phyloP scores from a whole-genome alignment of 2,113 vertebrate species.

The Mesoclemmys tuberculata region DNA sequence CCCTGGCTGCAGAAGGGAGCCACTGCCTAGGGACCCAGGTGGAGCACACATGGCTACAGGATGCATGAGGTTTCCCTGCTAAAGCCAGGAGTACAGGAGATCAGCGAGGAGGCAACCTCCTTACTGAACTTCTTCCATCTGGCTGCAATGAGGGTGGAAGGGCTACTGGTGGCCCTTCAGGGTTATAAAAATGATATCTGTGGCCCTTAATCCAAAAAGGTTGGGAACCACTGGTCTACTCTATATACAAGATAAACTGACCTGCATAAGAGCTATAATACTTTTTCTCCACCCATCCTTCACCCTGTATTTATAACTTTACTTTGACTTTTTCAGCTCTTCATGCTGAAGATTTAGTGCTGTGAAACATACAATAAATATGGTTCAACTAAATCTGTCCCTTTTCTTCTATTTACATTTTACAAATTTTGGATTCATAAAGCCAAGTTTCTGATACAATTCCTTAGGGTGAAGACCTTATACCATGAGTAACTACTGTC shows the following conservation, averaged over 20 bases:
- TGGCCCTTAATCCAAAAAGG: too few relatives aligned
- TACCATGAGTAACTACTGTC: not conserved
- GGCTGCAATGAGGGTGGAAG: too few relatives aligned
- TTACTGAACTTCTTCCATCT: too few relatives aligned
- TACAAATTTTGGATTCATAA: not conserved
- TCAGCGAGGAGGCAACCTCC: too few relatives aligned
- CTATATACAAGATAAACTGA: not conserved
- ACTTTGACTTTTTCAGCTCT: not conserved
- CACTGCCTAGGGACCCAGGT: too few relatives aligned
- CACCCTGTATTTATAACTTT: not conserved
- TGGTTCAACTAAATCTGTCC: accelerated
- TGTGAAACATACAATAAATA: not conserved
- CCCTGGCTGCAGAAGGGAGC: too few relatives aligned
- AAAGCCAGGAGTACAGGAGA: too few relatives aligned
- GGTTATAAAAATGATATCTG: too few relatives aligned
- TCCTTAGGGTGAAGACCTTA: not conserved
- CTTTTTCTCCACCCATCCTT: not conserved
- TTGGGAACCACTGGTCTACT: not conserved
- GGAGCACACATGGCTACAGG: too few relatives aligned
- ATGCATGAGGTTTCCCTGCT: too few relatives aligned
- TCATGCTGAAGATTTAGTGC: not conserved
- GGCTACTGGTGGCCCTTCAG: too few relatives aligned
- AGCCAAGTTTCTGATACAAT: not conserved
- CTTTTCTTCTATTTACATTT: not conserved
- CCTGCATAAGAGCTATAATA: not conserved